phyloP scores from a whole-genome alignment of 2,888 invertebrate genomes.

The Tuberolachnus salignus region DNA sequence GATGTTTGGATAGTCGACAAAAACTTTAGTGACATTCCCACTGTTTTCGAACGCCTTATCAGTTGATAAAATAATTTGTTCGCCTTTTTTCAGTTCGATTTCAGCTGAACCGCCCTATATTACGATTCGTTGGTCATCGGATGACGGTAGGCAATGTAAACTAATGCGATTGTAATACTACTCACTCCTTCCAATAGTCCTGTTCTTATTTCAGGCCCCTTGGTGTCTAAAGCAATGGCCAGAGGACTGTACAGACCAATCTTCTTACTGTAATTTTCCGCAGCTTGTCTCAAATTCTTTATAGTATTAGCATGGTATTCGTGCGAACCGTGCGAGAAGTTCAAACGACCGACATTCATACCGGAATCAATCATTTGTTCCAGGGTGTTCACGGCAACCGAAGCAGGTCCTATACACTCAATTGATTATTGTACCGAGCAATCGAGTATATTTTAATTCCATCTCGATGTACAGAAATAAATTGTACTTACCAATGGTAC shows the following conservation, averaged over 20 bases:
- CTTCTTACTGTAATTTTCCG: constrained; percentile 77
- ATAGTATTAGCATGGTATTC: constrained; percentile 94
- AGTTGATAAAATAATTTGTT: constrained; percentile 81
- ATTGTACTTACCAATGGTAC: constrained; percentile 83
- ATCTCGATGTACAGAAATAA: neutral
- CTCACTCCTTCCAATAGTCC: constrained; percentile 93
- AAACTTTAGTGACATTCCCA: constrained; percentile 76
- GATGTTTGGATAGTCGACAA: constrained; percentile 94
- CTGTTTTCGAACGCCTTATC: constrained; percentile 79
- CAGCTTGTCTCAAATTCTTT: constrained; percentile 83
- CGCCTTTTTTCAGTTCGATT: constrained; percentile 84
- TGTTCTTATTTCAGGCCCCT: constrained; percentile 97
- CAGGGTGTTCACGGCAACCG: constrained; percentile 78
- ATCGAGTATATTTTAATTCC: neutral
- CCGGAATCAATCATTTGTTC: constrained; percentile 95
- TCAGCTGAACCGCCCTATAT: constrained; percentile 84
- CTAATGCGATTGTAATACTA: constrained; percentile 57
- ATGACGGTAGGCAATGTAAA: neutral
- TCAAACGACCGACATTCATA: constrained; percentile 95
- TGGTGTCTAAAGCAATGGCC: constrained; percentile 96
- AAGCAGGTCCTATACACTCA: constrained; percentile 76
- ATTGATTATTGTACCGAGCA: neutral
- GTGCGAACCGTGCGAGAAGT: constrained; percentile 94
- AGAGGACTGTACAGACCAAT: constrained; percentile 77
- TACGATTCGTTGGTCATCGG: constrained; percentile 18